Percentiles rank a stretch among this genome's conserved stretches.
Evolutionary conservation across 2,113 vertebrate species (phyloP).

Genomic region (Turnix velox): DNA sequence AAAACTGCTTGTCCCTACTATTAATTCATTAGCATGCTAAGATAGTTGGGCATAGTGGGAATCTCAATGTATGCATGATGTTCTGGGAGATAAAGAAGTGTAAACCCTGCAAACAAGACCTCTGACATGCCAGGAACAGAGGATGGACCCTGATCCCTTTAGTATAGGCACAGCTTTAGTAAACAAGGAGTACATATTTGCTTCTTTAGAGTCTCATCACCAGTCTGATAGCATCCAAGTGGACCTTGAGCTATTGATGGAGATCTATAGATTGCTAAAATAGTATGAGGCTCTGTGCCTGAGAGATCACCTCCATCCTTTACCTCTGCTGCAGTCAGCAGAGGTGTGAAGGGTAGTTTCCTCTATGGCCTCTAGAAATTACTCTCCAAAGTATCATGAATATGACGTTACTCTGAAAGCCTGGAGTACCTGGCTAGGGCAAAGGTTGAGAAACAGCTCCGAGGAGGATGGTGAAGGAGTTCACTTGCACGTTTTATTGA

Average conservation of each 20-base stretch:
- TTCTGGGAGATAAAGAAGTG: not conserved
- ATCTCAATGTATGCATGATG: not conserved
- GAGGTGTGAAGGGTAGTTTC: not conserved
- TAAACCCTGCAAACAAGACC: not conserved
- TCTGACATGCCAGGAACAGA: not conserved
- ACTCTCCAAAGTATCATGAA: not conserved
- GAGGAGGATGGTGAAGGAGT: not conserved
- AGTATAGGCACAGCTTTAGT: not conserved
- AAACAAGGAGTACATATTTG: not conserved
- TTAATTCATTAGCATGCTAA: not conserved
- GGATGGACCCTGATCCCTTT: not conserved
- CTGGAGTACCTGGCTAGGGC: not conserved
- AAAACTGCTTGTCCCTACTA: not conserved
- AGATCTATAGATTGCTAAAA: not conserved
- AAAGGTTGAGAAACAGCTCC: not conserved
- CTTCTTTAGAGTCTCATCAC: not conserved
- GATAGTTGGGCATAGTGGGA: not conserved
- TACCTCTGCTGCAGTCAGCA: not conserved
- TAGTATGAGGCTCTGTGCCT: not conserved
- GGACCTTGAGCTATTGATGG: not conserved
- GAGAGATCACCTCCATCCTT: not conserved
- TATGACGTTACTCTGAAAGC: not conserved
- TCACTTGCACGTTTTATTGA: not conserved
- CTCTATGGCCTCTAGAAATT: not conserved
- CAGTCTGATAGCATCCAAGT: not conserved